Evolutionary conservation across 2,888 invertebrate species (phyloP).

Genomic region (Trichopoda pennipes): DNA sequence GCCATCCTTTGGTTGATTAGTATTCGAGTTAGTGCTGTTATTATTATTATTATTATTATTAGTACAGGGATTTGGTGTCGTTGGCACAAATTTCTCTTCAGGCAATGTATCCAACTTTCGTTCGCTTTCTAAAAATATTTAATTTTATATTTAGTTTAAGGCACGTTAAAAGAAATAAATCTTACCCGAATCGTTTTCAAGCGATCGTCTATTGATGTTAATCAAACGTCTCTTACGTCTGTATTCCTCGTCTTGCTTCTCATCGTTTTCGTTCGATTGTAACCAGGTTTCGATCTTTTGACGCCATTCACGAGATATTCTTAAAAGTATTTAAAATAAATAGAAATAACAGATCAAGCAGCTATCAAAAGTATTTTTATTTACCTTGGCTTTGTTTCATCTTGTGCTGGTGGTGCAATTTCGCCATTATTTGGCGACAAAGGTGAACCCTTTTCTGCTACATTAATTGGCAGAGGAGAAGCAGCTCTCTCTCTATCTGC

Average conservation of each 20-base stretch:
- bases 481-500: slow-evolving; percentile 87
- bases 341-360: neutral
- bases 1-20: slow-evolving; percentile 76
- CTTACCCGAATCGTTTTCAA: slow-evolving; percentile 92
- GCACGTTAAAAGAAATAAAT: neutral
- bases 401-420: slow-evolving; percentile 74
- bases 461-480: slow-evolving; percentile 85
- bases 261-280: slow-evolving; percentile 91
- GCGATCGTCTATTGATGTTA: slow-evolving; percentile 86
- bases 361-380: neutral
- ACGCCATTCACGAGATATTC: slow-evolving; percentile 88
- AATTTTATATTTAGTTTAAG: neutral
- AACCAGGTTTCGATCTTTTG: slow-evolving; percentile 96
- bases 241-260: slow-evolving; percentile 87
- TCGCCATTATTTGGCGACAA: slow-evolving; percentile 71
- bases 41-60: slow-evolving; percentile 73
- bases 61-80: slow-evolving; percentile 77
- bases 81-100: slow-evolving; percentile 84
- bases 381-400: slow-evolving; percentile 83
- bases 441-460: slow-evolving; percentile 78
- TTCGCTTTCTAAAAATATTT: slow-evolving; percentile 86
- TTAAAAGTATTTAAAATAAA: slow-evolving; percentile 39
- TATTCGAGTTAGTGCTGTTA: slow-evolving; percentile 65
- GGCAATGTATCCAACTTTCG: slow-evolving; percentile 88
- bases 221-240: slow-evolving; percentile 86